Conservation (phyloP, 2,888 invertebrate species). For the Eupithecia inturbata region DNA sequence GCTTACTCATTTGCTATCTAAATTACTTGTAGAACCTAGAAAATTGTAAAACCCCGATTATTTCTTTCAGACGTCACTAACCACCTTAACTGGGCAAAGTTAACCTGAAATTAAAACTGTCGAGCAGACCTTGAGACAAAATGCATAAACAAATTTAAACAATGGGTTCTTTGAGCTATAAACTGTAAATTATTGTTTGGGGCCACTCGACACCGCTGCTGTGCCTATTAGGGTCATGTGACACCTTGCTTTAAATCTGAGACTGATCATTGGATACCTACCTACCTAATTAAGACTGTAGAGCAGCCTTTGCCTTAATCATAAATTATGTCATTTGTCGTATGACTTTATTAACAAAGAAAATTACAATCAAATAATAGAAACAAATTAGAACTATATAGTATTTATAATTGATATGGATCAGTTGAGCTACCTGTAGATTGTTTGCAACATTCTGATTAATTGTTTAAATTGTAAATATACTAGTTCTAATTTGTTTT, state of each 20-base stretch:
- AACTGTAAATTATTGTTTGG: conserved; percentile 17
- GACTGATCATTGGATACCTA: conserved; percentile 18
- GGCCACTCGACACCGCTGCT: not conserved
- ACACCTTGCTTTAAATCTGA: conserved; percentile 20
- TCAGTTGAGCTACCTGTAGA: too few relatives aligned
- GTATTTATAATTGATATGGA: too few relatives aligned
- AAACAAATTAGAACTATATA: too few relatives aligned
- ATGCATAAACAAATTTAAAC: conserved; percentile 24
- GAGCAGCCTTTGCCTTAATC: conserved; percentile 6
- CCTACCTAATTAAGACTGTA: not conserved
- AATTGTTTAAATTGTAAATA: too few relatives aligned
- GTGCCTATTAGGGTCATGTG: conserved; percentile 16
- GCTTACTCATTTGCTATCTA: too few relatives aligned
- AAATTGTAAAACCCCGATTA: too few relatives aligned
- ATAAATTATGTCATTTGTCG: not conserved
- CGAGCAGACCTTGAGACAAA: conserved; percentile 26
- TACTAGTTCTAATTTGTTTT: too few relatives aligned
- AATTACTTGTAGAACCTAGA: too few relatives aligned
- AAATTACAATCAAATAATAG: too few relatives aligned
- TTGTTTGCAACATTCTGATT: too few relatives aligned
- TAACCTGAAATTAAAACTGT: not conserved
- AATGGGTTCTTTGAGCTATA: conserved; percentile 23
- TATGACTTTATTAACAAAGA: too few relatives aligned
- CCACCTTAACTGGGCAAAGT: not conserved
- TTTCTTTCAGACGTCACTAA: too few relatives aligned